Conservation (phyloP, 2,888 invertebrate species). For the Epinotia nisella region DNA sequence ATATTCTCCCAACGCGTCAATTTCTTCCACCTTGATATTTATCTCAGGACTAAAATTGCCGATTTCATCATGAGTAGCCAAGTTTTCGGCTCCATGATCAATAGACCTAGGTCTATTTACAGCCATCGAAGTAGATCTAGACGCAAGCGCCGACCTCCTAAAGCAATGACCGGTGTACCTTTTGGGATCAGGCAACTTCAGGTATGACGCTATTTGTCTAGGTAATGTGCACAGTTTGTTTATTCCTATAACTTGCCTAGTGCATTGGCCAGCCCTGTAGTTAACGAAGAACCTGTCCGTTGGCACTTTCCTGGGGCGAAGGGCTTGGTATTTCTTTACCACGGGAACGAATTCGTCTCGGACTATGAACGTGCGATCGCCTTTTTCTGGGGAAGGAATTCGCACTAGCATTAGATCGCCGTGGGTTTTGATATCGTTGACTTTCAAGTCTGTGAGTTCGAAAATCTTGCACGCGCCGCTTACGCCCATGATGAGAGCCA, state of each 20-base stretch:
- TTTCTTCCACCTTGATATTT: conserved; percentile 11
- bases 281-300: conserved; percentile 26
- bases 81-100: neutral
- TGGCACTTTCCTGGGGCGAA: conserved; percentile 12
- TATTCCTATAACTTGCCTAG: conserved; percentile 26
- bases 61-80: neutral
- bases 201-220: conserved; percentile 22
- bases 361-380: conserved; percentile 9
- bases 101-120: neutral
- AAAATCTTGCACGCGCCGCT: conserved; percentile 20
- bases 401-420: conserved; percentile 24
- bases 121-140: neutral
- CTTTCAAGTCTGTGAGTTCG: conserved; percentile 22
- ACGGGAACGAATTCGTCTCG: conserved; percentile 13
- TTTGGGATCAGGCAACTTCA: conserved; percentile 20
- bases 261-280: conserved; percentile 23
- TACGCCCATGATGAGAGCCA: conserved; percentile 31
- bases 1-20: conserved; percentile 6
- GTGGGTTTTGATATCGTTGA: conserved; percentile 17
- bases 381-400: neutral
- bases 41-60: neutral
- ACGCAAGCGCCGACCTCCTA: neutral
- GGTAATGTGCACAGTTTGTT: conserved; percentile 17
- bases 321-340: conserved; percentile 27
- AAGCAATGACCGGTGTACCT: conserved; percentile 33